Conservation (phyloP, 1,140 invertebrate species). For the Calliopsis andreniformis region DNA sequence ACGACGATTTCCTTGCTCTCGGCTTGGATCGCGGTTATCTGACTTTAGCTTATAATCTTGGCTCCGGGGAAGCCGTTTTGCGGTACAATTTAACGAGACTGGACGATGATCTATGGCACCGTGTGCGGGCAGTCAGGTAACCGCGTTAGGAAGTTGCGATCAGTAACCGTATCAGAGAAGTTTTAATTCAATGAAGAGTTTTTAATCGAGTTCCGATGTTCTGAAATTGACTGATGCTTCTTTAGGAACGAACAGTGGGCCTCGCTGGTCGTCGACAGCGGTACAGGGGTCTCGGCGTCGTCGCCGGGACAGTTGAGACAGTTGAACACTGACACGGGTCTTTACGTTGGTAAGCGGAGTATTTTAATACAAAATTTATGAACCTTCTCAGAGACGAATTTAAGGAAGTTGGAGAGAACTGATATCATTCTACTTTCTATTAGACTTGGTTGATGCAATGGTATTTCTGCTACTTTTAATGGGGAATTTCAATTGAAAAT, state of each 20-base stretch:
- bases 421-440: too few species aligned
- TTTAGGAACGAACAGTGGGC: slow-evolving; percentile 92
- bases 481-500: too few species aligned
- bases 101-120: slow-evolving; percentile 96
- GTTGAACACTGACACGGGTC: slow-evolving; percentile 91
- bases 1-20: slow-evolving; percentile 91
- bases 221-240: slow-evolving; percentile 53
- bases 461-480: not conserved
- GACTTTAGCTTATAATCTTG: slow-evolving; percentile 87
- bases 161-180: not conserved
- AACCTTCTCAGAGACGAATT: too few species aligned
- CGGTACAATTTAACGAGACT: slow-evolving; percentile 93
- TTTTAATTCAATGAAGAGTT: not conserved
- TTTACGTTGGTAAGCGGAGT: slow-evolving; percentile 90
- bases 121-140: slow-evolving; percentile 93
- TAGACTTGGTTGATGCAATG: not conserved
- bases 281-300: slow-evolving; percentile 87
- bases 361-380: not conserved
- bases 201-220: slow-evolving; percentile 26
- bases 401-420: too few species aligned
- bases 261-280: slow-evolving; percentile 91
- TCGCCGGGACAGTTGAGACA: slow-evolving; percentile 92
- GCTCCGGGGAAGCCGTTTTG: slow-evolving; percentile 90
- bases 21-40: slow-evolving; percentile 90
- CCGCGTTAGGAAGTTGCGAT: not conserved